A percentile compares a stretch with the other conserved stretches of the same genome.
These are phyloP conservation scores for Suillia variegata DNA, from an alignment of 2,888 invertebrate genomes.

Conservation along the genomic window DNA sequence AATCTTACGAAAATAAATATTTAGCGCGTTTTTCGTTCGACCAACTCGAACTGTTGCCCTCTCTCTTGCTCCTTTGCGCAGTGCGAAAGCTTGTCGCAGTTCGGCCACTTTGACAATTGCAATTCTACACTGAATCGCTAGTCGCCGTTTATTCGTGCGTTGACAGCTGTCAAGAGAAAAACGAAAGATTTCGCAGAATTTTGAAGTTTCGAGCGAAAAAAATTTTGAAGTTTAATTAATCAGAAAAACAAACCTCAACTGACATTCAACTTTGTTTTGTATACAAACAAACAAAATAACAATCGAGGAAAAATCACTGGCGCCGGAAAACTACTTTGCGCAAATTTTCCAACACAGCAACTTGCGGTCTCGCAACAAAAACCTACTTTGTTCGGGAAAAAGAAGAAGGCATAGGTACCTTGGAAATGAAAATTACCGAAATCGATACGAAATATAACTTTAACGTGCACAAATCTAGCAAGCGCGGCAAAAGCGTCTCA, in stretches of 20 bases:
- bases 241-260: slow-evolving; percentile 27
- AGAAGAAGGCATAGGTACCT: slow-evolving; percentile 18
- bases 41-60: not conserved
- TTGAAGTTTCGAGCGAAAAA: slow-evolving; percentile 33
- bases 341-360: slow-evolving; percentile 26
- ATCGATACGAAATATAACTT: slow-evolving; percentile 30
- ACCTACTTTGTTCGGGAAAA: not conserved
- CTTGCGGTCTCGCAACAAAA: slow-evolving; percentile 8
- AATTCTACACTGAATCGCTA: slow-evolving; percentile 13
- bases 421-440: slow-evolving; percentile 25
- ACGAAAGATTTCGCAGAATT: slow-evolving; percentile 15
- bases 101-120: slow-evolving; percentile 5
- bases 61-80: not conserved
- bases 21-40: slow-evolving; percentile 31
- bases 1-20: slow-evolving; percentile 20
- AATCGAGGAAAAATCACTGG: too few species aligned
- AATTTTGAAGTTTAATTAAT: slow-evolving; percentile 35
- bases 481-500: slow-evolving; percentile 32
- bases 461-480: slow-evolving; percentile 27
- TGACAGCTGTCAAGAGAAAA: slow-evolving; percentile 36
- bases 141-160: slow-evolving; percentile 27
- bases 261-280: slow-evolving; percentile 31
- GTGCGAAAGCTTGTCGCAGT: too few species aligned
- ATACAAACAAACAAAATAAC: slow-evolving; percentile 26
- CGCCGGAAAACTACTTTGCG: slow-evolving; percentile 32